Conservation (phyloP, 2,113 vertebrate species). For the Hyperopisus bebe region DNA sequence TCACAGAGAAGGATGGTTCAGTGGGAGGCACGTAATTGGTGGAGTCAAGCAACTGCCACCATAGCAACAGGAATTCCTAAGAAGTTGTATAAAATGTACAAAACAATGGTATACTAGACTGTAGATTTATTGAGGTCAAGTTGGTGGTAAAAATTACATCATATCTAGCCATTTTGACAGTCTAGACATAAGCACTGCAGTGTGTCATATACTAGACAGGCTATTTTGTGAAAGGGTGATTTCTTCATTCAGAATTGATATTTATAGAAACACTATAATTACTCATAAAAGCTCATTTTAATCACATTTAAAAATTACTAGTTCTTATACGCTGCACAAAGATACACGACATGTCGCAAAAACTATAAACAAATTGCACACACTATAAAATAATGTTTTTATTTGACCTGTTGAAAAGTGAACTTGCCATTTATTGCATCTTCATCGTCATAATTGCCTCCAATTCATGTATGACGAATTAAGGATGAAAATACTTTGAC, state of each 20-base stretch:
- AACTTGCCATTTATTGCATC: not conserved
- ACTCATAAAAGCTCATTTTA: not conserved
- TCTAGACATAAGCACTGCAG: not conserved
- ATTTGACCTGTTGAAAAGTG: not conserved
- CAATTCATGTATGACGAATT: not conserved
- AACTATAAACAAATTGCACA: not conserved
- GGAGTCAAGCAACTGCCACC: slow-evolving; percentile 7
- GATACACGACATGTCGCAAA: not conserved
- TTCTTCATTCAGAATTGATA: not conserved
- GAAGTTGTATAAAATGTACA: not conserved
- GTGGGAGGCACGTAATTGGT: slow-evolving; percentile 6
- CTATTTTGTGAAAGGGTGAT: not conserved
- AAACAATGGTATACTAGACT: not conserved
- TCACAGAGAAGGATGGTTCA: not conserved
- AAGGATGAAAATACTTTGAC: not conserved
- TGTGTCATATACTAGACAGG: not conserved
- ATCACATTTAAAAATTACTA: not conserved
- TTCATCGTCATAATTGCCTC: not conserved
- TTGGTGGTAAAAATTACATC: slow-evolving; percentile 15
- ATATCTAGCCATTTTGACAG: not conserved
- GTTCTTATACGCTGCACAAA: not conserved
- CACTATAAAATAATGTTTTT: not conserved
- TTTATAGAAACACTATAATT: not conserved
- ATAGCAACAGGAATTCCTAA: slow-evolving; percentile 23
- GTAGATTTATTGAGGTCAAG: not conserved